These are phyloP conservation scores for Leptopilina clavipes DNA, from an alignment of 1,140 invertebrate species.

Conservation along the genomic window DNA sequence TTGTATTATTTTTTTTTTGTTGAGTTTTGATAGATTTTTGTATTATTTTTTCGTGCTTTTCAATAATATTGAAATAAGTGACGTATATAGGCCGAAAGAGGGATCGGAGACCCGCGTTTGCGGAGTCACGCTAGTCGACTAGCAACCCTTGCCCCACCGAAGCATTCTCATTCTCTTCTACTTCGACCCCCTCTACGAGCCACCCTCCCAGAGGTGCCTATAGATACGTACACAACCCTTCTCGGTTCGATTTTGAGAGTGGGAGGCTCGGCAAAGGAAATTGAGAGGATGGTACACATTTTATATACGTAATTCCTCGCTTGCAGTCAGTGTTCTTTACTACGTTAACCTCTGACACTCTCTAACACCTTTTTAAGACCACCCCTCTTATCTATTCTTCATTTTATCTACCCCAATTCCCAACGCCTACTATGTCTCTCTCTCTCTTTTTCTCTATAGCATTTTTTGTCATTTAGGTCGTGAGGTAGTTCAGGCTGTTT, in stretches of 20 bases:
- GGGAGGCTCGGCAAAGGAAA: slow-evolving; percentile 46
- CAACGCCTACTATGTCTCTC: background rate
- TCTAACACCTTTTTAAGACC: background rate
- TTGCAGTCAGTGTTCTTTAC: slow-evolving; percentile 2
- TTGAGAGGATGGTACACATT: slow-evolving; percentile 42
- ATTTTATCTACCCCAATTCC: background rate
- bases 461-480: slow-evolving; percentile 22
- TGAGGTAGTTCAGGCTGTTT: slow-evolving; percentile 35
- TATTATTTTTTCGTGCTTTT: too few relatives aligned
- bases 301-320: slow-evolving; percentile 12
- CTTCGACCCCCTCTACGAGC: slow-evolving; percentile 49
- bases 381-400: background rate
- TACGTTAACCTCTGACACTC: background rate
- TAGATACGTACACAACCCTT: slow-evolving; percentile 17
- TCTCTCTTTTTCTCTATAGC: background rate
- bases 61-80: background rate
- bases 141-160: slow-evolving; percentile 67
- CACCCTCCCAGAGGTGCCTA: slow-evolving; percentile 44
- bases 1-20: background rate
- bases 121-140: slow-evolving; percentile 71
- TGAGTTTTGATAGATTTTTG: background rate
- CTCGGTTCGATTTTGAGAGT: slow-evolving; percentile 45
- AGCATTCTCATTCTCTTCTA: slow-evolving; percentile 57
- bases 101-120: slow-evolving; percentile 53
- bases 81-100: slow-evolving; percentile 13